Percentiles rank a stretch among this genome's conserved stretches.
These are phyloP conservation scores for Flabesymbios commensalis DNA, from an alignment of 2,888 invertebrate species.

Conservation along the genomic window DNA sequence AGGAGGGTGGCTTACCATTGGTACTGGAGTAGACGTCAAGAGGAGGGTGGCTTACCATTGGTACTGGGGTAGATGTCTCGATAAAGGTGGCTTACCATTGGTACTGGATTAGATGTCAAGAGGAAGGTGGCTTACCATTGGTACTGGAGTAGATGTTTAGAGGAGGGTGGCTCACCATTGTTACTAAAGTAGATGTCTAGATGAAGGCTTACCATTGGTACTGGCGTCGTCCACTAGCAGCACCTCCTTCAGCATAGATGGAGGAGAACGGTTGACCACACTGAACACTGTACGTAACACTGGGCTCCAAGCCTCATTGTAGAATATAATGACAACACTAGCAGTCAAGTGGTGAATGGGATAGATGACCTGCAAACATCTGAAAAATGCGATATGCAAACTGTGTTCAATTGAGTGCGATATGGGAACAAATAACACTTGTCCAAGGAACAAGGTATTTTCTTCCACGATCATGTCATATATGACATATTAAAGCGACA, in stretches of 20 bases:
- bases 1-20: no score
- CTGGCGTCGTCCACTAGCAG: slow-evolving; percentile 94
- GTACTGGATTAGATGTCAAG: no score
- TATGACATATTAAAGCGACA: no score
- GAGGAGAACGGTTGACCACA: slow-evolving; percentile 78
- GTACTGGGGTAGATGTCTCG: no score
- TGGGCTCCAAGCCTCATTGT: slow-evolving; percentile 87
- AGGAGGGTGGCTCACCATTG: not conserved
- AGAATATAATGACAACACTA: slow-evolving; percentile 79
- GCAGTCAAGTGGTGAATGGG: slow-evolving; percentile 72
- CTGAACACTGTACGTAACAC: slow-evolving; percentile 84
- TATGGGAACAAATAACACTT: no score
- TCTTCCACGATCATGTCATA: not conserved
- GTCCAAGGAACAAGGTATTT: not conserved
- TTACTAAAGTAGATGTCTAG: not conserved
- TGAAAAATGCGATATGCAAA: slow-evolving; percentile 61
- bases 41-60: no score
- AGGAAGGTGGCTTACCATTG: no score
- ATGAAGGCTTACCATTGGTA: slow-evolving; percentile 63
- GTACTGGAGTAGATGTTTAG: no score
- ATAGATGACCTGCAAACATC: slow-evolving; percentile 69
- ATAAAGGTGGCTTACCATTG: slow-evolving; percentile 34
- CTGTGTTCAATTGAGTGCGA: no score
- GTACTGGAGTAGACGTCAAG: no score
- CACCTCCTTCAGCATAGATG: slow-evolving; percentile 80